These are phyloP conservation scores for Rostratula benghalensis DNA, from an alignment of 2,113 vertebrate species.

Conservation along the genomic window DNA sequence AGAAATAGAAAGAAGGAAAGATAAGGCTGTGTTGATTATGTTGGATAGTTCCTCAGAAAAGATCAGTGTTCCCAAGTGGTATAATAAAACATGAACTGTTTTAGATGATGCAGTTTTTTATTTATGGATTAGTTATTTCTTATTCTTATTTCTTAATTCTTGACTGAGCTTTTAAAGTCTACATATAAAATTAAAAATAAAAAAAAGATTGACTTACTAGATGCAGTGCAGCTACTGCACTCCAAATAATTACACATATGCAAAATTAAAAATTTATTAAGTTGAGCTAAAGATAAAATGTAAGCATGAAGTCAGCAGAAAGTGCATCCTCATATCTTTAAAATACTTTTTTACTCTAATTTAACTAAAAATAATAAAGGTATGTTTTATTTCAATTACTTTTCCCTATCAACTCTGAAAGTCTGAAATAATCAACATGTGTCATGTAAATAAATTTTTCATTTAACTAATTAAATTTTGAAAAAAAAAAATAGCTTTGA, in stretches of 20 bases:
- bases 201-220: neutral
- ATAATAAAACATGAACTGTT: neutral
- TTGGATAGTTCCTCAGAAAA: neutral
- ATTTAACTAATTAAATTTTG: neutral
- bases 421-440: neutral
- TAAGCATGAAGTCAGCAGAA: neutral
- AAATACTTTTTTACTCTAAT: neutral
- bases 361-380: neutral
- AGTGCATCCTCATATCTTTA: neutral
- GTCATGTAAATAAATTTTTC: neutral
- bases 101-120: neutral
- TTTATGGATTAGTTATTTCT: neutral
- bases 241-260: neutral
- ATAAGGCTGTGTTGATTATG: neutral
- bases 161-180: neutral
- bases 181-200: neutral
- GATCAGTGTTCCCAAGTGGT: neutral
- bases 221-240: neutral
- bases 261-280: neutral
- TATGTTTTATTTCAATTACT: neutral
- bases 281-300: neutral
- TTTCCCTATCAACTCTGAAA: neutral
- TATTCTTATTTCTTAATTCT: neutral
- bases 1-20: neutral
- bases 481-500: neutral